Evolutionary conservation across 1,140 invertebrate species (phyloP).

Genomic region (Sinella curviseta): DNA sequence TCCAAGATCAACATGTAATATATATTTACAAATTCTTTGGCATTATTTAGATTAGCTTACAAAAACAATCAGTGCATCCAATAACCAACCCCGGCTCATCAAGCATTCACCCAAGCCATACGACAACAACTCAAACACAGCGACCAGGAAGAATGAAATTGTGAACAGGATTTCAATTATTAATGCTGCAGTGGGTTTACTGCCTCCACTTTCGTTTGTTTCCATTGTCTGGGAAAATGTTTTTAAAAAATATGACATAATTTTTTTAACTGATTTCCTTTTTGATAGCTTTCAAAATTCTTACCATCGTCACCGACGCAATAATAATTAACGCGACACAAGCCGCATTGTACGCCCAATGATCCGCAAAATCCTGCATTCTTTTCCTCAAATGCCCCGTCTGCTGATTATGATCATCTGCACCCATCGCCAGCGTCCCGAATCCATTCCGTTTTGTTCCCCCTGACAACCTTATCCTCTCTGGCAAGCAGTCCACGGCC

Average conservation of each 20-base stretch:
- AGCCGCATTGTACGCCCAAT: background rate
- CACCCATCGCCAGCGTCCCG: background rate
- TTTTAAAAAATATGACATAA: no score
- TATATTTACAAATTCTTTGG: no score
- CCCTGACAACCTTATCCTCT: background rate
- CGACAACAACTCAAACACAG: background rate
- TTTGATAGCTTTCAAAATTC: no score
- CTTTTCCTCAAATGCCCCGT: background rate
- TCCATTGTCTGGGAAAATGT: background rate
- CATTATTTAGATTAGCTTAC: no score
- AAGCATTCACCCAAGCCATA: background rate
- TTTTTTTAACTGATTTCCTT: no score
- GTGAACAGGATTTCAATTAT: conserved; percentile 9
- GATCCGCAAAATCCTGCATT: conserved; percentile 4
- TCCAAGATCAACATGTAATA: no score
- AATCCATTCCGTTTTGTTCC: background rate
- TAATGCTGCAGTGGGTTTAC: background rate
- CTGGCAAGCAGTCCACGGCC: background rate
- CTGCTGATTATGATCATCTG: background rate
- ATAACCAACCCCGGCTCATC: background rate
- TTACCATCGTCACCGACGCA: background rate
- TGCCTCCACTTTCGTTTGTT: background rate
- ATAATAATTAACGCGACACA: background rate
- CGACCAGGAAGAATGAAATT: background rate
- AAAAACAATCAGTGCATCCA: conserved; percentile 8